Base-by-base conservation (phyloP, 2,797 vertebrate species). In the Babyrousa celebensis region DNA sequence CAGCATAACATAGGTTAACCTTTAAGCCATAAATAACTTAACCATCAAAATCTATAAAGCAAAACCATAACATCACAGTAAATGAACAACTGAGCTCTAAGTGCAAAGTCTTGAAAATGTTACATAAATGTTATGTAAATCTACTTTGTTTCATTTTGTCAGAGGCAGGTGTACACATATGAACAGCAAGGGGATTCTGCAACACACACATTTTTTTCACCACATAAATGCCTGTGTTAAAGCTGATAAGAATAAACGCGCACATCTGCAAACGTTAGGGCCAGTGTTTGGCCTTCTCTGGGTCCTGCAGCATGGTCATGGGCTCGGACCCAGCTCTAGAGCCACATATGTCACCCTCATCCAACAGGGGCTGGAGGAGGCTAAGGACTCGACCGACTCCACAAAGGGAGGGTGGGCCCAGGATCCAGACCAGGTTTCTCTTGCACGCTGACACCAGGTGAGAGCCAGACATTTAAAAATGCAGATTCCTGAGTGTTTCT, bases 321-420 rank as follows among this genome's bases (percentile, higher is more conserved):
- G 2, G 4, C 27, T 11, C 21, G 3, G 32, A 16, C 62, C 2
- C 56, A 1, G n/a, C 27, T 43, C 75, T 2, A 17, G 27, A 25
- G 21, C 1, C 11, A 16, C 4, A 0, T 0, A 11, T 7, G 0
- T 12, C 17, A 1, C n/a, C 85, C 60, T 6, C 2, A 0, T 5
- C 40, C 12, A 8, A 32, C 0, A 6, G 84, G n/a, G 27, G 70
- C 80, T 15, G 21, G 58, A 21, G 36, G 72, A n/a, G 4, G 54
- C 18, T 11, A 21, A 25, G 52, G 14, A 7, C 58, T 14, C 2
- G 3, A 1, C 15, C 1, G 0, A 78, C 68, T 36, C 4, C 65
- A 1, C 1, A 12, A 1, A 54, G 70, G 23, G 8, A 11, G 5
- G 1, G 9, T 1, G 52, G 27, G 21, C 56, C 25, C 65, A 2